phyloP scores from a whole-genome alignment of 2,888 invertebrate species.

The Saturnia pavonia region DNA sequence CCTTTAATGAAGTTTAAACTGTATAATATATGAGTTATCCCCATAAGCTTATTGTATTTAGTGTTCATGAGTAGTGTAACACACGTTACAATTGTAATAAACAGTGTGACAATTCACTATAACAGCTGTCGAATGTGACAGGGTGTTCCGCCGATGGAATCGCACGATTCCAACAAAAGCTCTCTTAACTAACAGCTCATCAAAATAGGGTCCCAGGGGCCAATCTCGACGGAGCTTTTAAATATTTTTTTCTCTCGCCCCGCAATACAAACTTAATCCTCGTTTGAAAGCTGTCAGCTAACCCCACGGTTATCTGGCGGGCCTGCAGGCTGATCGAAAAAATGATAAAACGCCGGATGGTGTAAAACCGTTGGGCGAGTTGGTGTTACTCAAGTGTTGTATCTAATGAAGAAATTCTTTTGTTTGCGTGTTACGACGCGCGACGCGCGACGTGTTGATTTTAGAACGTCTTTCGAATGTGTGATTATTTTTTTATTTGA shows the following conservation, averaged over 20 bases:
- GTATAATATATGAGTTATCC: neutral
- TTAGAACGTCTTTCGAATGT: neutral
- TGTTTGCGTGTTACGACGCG: neutral
- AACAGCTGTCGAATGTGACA: slow-evolving; percentile 18
- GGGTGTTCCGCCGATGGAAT: slow-evolving; percentile 32
- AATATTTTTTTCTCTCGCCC: slow-evolving; percentile 57
- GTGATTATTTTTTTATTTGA: neutral
- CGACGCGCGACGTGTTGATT: neutral
- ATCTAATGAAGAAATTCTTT: slow-evolving; percentile 7
- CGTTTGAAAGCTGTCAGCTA: slow-evolving; percentile 60
- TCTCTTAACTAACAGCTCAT: slow-evolving; percentile 26
- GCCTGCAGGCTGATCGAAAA: slow-evolving; percentile 58
- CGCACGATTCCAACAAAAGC: slow-evolving; percentile 23
- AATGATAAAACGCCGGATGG: slow-evolving; percentile 49
- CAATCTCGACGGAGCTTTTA: slow-evolving; percentile 63
- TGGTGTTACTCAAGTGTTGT: neutral
- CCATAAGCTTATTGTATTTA: neutral
- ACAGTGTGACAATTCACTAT: slow-evolving; percentile 16
- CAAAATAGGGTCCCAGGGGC: slow-evolving; percentile 44
- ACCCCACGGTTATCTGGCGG: slow-evolving; percentile 56
- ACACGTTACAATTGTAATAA: slow-evolving; percentile 30
- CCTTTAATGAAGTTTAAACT: neutral
- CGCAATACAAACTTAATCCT: slow-evolving; percentile 67
- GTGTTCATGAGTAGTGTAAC: neutral
- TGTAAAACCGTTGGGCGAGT: slow-evolving; percentile 1